Evolutionary conservation across 2,113 vertebrate genomes (phyloP).

Genomic region (Ahaetulla prasina): DNA sequence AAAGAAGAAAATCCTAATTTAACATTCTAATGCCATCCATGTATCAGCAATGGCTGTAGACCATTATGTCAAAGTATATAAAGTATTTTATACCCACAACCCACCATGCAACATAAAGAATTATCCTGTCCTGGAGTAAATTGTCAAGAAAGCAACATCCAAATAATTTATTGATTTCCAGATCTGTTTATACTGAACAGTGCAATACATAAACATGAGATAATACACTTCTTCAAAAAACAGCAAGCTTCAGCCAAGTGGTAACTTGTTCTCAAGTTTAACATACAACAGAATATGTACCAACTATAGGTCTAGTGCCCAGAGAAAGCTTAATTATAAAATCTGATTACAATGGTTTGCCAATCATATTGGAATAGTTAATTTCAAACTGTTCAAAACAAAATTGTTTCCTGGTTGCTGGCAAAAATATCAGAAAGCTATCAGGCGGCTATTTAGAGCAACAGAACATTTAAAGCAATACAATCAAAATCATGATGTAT

Average conservation of each 20-base stretch:
- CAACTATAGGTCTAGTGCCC: background rate
- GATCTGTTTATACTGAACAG: constrained; percentile 24
- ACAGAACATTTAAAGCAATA: constrained; percentile 27
- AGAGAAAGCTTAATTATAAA: background rate
- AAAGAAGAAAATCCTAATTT: background rate
- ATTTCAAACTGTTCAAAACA: constrained; percentile 5
- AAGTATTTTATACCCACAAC: constrained; percentile 27
- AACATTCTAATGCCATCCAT: background rate
- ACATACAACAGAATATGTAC: constrained; percentile 13
- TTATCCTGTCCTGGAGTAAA: constrained; percentile 44
- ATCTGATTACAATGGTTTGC: background rate
- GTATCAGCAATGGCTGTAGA: background rate
- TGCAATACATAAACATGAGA: constrained; percentile 29
- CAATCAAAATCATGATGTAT: background rate
- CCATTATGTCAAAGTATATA: background rate
- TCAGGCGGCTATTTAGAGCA: constrained; percentile 21
- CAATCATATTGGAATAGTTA: background rate
- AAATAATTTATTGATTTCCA: constrained; percentile 43
- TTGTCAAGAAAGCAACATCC: constrained; percentile 37
- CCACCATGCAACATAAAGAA: constrained; percentile 48
- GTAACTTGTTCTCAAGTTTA: background rate
- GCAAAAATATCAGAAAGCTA: constrained; percentile 27
- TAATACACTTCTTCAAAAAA: constrained; percentile 22
- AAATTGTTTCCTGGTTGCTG: constrained; percentile 7
- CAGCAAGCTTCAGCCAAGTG: background rate